Conservation (phyloP, 2,113 vertebrate genomes). For the Engraulis encrasicolus region DNA sequence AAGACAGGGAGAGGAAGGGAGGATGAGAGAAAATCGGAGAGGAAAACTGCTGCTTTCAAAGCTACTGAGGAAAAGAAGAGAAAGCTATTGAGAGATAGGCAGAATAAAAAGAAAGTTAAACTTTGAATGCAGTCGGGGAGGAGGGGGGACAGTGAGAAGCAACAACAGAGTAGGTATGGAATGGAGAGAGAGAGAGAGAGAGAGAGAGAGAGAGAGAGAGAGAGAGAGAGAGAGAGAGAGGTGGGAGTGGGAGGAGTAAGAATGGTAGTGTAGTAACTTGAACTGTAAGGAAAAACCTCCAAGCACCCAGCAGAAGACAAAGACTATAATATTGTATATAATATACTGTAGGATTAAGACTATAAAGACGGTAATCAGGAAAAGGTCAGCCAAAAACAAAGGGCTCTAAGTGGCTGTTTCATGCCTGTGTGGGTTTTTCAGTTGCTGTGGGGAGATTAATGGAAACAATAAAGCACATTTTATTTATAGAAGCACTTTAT, state of each 20-base stretch:
- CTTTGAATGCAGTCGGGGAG: neutral
- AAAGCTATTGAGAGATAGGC: neutral
- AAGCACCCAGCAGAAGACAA: neutral
- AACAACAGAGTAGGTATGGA: neutral
- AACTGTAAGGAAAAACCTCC: neutral
- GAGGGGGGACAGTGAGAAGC: neutral
- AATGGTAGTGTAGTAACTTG: no score
- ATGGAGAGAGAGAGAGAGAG: neutral
- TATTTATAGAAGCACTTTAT: neutral
- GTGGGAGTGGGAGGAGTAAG: neutral
- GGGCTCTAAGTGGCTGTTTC: neutral
- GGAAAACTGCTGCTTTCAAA: neutral
- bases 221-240: no score
- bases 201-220: no score
- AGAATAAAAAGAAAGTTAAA: conserved; percentile 20
- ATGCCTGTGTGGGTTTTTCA: neutral
- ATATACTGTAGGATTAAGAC: no score
- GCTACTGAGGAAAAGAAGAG: neutral
- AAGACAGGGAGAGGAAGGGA: neutral
- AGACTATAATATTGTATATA: no score
- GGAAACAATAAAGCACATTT: no score
- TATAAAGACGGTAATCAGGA: neutral
- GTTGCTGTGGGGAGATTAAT: no score
- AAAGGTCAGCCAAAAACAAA: neutral
- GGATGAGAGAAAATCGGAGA: no score